A percentile compares a stretch with the other conserved stretches of the same genome.
phyloP scores from a whole-genome alignment of 2,797 vertebrate genomes.

The Alauda arvensis region DNA sequence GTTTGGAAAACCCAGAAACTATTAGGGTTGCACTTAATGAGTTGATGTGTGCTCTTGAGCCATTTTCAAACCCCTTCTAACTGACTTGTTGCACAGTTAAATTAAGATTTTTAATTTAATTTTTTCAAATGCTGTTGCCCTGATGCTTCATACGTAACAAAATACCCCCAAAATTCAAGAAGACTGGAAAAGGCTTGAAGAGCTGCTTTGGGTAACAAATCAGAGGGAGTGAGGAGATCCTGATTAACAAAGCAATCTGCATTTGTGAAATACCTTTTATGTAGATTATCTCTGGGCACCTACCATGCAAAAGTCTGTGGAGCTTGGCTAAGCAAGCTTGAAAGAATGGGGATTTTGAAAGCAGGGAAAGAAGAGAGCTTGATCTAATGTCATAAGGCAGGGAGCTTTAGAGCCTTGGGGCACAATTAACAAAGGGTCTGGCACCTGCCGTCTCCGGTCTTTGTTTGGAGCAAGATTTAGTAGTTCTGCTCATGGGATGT shows the following conservation, averaged over 20 bases:
- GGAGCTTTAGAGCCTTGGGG: conserved; percentile 15
- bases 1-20: background rate
- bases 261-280: background rate
- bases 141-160: background rate
- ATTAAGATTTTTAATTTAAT: background rate
- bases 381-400: conserved; percentile 42
- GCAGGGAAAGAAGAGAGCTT: background rate
- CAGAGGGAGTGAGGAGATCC: background rate
- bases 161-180: rapidly evolving
- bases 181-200: background rate
- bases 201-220: background rate
- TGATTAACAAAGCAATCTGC: background rate
- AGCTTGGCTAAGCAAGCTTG: background rate
- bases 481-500: background rate
- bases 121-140: background rate
- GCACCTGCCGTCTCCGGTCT: background rate
- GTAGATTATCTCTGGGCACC: background rate
- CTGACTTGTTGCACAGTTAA: background rate
- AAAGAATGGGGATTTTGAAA: background rate
- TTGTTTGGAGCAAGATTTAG: background rate
- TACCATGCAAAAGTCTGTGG: background rate
- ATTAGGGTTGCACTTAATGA: background rate
- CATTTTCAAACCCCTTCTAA: background rate
- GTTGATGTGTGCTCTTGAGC: background rate
- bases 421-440: conserved; percentile 35